Evolutionary conservation across 1,140 invertebrate species (phyloP).

Genomic region (Formica selysi): DNA sequence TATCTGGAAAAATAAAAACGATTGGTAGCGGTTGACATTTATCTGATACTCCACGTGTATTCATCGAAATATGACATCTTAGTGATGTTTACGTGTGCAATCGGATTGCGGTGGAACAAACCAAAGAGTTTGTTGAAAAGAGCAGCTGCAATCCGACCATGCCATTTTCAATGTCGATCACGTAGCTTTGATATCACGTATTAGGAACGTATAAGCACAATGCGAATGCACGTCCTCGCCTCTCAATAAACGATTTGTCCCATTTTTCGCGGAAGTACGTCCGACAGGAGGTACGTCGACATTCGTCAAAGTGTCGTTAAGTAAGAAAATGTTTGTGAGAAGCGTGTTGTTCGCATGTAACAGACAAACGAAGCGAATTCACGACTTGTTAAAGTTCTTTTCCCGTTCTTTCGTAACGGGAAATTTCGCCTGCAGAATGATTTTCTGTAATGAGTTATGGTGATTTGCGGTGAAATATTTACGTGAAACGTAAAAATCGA

Average conservation of each 20-base stretch:
- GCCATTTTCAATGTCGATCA: slow-evolving; percentile 46
- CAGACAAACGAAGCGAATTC: slow-evolving; percentile 31
- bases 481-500: not conserved
- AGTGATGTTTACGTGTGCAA: slow-evolving; percentile 24
- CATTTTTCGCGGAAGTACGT: slow-evolving; percentile 39
- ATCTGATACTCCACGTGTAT: not conserved
- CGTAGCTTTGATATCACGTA: slow-evolving; percentile 58
- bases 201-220: slow-evolving; percentile 58
- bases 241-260: slow-evolving; percentile 57
- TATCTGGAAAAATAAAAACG: not conserved
- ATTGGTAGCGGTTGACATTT: not conserved
- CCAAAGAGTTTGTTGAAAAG: slow-evolving; percentile 35
- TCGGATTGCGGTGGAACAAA: slow-evolving; percentile 16
- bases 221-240: slow-evolving; percentile 47
- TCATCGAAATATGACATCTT: slow-evolving; percentile 17
- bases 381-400: slow-evolving; percentile 27
- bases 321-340: slow-evolving; percentile 32
- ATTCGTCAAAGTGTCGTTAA: slow-evolving; percentile 71
- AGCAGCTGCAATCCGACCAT: slow-evolving; percentile 51
- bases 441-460: slow-evolving; percentile 15
- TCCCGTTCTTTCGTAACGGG: not conserved
- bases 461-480: not conserved
- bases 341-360: slow-evolving; percentile 26
- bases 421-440: not conserved
- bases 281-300: slow-evolving; percentile 35